phyloP scores from a whole-genome alignment of 2,113 vertebrate species.

The Oncorhynchus nerka region DNA sequence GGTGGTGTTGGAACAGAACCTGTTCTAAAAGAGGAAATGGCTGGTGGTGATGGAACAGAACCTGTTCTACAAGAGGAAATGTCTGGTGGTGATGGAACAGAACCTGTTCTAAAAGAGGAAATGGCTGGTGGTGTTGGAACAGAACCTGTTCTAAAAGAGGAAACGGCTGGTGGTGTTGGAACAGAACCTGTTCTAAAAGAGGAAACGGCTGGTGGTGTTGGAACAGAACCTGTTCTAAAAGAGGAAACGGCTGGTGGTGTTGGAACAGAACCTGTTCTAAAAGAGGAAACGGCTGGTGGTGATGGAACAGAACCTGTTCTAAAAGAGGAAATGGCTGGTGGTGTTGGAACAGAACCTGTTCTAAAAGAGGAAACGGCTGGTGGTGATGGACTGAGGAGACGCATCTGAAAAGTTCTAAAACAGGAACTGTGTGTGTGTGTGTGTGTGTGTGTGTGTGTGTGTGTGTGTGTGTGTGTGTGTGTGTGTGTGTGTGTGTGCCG shows the following conservation, averaged over 20 bases:
- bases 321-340: too few species aligned
- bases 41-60: too few species aligned
- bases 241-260: too few species aligned
- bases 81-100: not conserved
- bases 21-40: too few species aligned
- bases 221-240: constrained; percentile 4
- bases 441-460: not conserved
- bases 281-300: too few species aligned
- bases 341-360: too few species aligned
- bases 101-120: not conserved
- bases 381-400: not conserved
- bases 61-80: too few species aligned
- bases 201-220: not conserved
- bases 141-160: too few species aligned
- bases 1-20: too few species aligned
- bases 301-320: constrained; percentile 8
- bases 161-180: not conserved
- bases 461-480: not conserved
- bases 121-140: too few species aligned
- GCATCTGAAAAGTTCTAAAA: not conserved
- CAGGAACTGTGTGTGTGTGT: not conserved
- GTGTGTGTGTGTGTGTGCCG: not conserved
- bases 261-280: too few species aligned
- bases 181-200: constrained; percentile 6
- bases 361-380: too few species aligned